A percentile compares a stretch with the other conserved stretches of the same genome.
Conservation (phyloP, 2,113 vertebrate species). For the Podocnemis expansa region DNA sequence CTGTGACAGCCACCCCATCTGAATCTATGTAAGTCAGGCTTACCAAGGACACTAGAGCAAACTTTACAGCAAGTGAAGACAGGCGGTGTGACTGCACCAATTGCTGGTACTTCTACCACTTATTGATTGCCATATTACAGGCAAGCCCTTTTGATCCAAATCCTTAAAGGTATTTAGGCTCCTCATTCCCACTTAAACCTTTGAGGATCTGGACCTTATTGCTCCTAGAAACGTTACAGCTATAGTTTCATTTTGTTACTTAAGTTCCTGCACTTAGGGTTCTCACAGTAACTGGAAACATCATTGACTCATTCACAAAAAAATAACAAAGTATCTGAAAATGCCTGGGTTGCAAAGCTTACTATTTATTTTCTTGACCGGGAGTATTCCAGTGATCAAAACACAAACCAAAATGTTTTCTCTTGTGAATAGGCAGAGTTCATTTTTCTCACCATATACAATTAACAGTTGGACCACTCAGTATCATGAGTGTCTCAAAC, state of each 20-base stretch:
- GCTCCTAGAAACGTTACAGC: neutral
- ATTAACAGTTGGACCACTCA: too few species aligned
- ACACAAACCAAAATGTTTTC: neutral
- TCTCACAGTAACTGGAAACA: neutral
- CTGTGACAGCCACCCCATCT: neutral
- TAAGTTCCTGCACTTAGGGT: neutral
- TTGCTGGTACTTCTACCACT: neutral
- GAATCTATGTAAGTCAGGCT: neutral
- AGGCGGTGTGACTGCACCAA: rapidly evolving
- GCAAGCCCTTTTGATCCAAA: neutral
- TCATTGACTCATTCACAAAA: neutral
- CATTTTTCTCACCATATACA: too few species aligned
- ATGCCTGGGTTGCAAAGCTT: neutral
- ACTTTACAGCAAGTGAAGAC: neutral
- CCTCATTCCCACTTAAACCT: neutral
- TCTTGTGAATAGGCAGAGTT: neutral
- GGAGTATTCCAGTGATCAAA: rapidly evolving
- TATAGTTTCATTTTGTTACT: neutral
- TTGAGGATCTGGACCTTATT: neutral
- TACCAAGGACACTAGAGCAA: neutral
- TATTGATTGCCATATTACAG: neutral
- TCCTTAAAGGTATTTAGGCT: neutral
- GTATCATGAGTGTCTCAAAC: neutral
- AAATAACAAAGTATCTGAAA: neutral
- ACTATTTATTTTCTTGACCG: neutral